phyloP scores from a whole-genome alignment of 2,888 invertebrate genomes.

The Drosophila borealis region DNA sequence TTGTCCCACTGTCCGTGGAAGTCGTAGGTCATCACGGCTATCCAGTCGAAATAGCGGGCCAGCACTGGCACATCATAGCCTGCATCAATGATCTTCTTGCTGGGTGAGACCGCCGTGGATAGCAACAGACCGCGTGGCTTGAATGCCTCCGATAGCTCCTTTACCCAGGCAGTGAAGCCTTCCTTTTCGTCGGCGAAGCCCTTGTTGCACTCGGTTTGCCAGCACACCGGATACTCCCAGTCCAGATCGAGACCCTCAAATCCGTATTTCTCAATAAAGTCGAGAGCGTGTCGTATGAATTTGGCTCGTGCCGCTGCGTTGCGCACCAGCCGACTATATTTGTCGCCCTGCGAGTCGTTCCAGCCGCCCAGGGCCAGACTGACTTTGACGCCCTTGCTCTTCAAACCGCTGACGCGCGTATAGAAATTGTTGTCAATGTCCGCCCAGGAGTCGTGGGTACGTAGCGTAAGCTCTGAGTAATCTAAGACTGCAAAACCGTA shows the following conservation, averaged over 20 bases:
- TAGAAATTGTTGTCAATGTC: slow-evolving; percentile 95
- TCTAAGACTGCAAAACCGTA: slow-evolving; percentile 97
- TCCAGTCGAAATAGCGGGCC: slow-evolving; percentile 93
- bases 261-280: slow-evolving; percentile 91
- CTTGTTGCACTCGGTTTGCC: slow-evolving; percentile 92
- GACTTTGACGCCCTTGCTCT: slow-evolving; percentile 92
- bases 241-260: slow-evolving; percentile 98
- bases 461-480: slow-evolving; percentile 90
- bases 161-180: slow-evolving; percentile 90
- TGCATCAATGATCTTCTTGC: slow-evolving; percentile 93
- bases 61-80: slow-evolving; percentile 93
- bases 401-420: slow-evolving; percentile 92
- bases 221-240: slow-evolving; percentile 94
- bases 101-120: slow-evolving; percentile 94
- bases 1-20: slow-evolving; percentile 97
- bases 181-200: slow-evolving; percentile 94
- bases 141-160: slow-evolving; percentile 89
- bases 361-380: slow-evolving; percentile 96
- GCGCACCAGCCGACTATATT: slow-evolving; percentile 94
- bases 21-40: slow-evolving; percentile 96
- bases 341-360: slow-evolving; percentile 96
- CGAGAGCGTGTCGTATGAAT: slow-evolving; percentile 91
- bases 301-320: slow-evolving; percentile 89
- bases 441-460: slow-evolving; percentile 95
- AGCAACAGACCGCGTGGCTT: slow-evolving; percentile 89